These are phyloP conservation scores for Hirundo rustica DNA, from an alignment of 2,797 vertebrate genomes.

Conservation along the genomic window DNA sequence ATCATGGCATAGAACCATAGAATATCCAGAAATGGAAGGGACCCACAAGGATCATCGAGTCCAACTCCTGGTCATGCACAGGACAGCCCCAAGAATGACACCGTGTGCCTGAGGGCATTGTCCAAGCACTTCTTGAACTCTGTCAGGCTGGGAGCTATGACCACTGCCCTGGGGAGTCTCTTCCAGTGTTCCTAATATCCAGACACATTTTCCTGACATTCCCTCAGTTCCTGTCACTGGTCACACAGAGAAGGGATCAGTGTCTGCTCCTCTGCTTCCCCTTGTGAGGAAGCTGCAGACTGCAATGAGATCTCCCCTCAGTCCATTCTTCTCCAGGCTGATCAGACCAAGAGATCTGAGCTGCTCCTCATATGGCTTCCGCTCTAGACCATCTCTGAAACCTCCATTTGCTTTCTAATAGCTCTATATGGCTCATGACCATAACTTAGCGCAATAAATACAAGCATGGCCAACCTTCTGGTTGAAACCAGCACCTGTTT, in stretches of 20 bases:
- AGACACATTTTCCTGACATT: background rate
- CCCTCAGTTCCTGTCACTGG: background rate
- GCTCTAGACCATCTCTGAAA: background rate
- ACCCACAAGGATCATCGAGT: background rate
- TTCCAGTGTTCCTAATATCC: background rate
- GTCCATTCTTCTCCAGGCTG: background rate
- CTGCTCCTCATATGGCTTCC: background rate
- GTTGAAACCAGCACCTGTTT: background rate
- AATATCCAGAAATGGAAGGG: background rate
- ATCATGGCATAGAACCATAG: background rate
- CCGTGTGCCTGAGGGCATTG: fast-evolving
- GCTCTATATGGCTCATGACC: background rate
- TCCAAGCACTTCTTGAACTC: background rate
- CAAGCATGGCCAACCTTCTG: background rate
- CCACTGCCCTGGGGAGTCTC: background rate
- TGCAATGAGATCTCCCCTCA: background rate
- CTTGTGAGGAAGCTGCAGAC: fast-evolving
- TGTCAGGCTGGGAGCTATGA: background rate
- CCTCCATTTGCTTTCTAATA: background rate
- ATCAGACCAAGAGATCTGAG: background rate
- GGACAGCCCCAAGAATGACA: background rate
- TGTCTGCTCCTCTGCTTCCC: background rate
- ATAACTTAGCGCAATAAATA: background rate
- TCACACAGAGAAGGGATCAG: background rate
- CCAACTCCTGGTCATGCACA: background rate